phyloP scores from a whole-genome alignment of 1,140 invertebrate genomes.

The Diorhabda sublineata region DNA sequence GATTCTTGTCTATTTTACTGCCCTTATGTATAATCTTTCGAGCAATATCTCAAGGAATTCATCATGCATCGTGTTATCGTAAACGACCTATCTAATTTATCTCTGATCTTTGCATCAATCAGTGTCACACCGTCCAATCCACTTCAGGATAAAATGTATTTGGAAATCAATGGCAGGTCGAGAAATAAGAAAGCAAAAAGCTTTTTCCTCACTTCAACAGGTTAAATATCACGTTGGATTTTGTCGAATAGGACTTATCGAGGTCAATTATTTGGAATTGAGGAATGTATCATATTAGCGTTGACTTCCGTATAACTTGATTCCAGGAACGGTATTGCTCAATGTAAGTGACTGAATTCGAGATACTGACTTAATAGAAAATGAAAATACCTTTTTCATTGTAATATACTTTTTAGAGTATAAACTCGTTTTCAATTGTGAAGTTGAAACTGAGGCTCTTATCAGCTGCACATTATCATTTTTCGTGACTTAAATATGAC shows the following conservation, averaged over 20 bases:
- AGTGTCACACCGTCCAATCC: slow-evolving; percentile 15
- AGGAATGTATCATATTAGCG: no score
- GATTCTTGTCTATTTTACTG: slow-evolving; percentile 6
- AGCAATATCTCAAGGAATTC: slow-evolving; percentile 8
- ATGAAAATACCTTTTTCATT: no score
- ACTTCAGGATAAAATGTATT: slow-evolving; percentile 3
- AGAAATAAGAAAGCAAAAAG: background rate
- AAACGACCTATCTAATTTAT: slow-evolving; percentile 18
- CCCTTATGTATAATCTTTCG: slow-evolving; percentile 5
- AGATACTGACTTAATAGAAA: no score
- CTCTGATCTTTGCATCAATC: slow-evolving; percentile 19
- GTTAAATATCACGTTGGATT: background rate
- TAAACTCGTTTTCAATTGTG: no score
- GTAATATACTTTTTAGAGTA: no score
- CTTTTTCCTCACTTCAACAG: background rate
- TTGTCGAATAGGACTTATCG: background rate
- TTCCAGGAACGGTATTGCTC: no score
- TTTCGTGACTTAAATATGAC: no score
- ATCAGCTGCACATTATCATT: no score
- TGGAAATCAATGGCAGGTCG: background rate
- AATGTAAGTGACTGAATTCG: no score
- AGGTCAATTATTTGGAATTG: background rate
- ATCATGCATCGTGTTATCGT: slow-evolving; percentile 16
- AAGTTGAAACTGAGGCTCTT: no score
- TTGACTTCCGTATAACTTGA: no score